These are phyloP conservation scores for Antheraea pernyi DNA, from an alignment of 1,140 invertebrate species.

Conservation along the genomic window DNA sequence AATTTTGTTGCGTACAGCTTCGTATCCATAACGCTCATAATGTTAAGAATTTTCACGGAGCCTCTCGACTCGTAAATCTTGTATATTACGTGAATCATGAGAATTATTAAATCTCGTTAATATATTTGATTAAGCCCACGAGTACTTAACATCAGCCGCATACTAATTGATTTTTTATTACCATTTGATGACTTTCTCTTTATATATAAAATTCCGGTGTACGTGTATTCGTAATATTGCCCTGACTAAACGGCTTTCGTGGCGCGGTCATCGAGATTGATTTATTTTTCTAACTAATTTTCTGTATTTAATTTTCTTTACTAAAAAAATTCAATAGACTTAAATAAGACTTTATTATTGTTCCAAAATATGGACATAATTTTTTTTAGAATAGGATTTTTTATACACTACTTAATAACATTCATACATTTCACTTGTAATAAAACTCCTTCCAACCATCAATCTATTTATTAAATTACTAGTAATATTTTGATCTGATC, in stretches of 20 bases:
- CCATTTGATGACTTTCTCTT: neutral
- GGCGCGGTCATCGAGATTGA: no score
- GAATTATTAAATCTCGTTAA: slow-evolving; percentile 1
- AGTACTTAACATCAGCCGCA: slow-evolving; percentile 3
- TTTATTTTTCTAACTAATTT: no score
- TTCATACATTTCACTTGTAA: neutral
- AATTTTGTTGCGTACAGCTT: neutral
- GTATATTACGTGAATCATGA: slow-evolving; percentile 3
- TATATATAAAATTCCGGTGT: neutral
- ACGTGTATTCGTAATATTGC: no score
- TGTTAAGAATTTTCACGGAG: neutral
- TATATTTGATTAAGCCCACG: neutral
- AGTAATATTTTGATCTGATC: neutral
- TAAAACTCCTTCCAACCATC: neutral
- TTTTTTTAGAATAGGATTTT: neutral
- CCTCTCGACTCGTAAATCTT: neutral
- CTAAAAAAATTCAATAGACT: no score
- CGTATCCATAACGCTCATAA: neutral
- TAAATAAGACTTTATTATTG: no score
- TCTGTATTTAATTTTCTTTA: no score
- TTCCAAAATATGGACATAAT: no score
- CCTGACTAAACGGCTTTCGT: no score
- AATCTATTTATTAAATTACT: neutral
- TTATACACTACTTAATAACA: neutral
- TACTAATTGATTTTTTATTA: slow-evolving; percentile 2